phyloP scores from a whole-genome alignment of 2,113 vertebrate genomes.

The Lipotes vexillifer region DNA sequence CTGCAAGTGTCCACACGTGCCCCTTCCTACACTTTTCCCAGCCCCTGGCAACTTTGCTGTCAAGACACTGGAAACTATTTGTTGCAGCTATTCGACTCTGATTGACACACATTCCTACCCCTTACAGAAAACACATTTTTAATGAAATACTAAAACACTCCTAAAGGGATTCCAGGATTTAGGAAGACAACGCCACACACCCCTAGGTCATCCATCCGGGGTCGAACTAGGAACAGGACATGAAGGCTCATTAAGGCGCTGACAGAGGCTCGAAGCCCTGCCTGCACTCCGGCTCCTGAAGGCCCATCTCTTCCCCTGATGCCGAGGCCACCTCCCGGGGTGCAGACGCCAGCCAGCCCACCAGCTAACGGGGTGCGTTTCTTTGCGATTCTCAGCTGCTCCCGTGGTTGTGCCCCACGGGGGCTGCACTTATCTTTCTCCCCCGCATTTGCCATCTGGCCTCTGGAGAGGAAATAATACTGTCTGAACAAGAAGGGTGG shows the following conservation, averaged over 20 bases:
- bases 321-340: neutral
- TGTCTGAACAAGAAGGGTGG: neutral
- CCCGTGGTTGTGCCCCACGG: rapidly evolving
- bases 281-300: neutral
- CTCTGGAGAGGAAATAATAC: neutral
- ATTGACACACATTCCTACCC: neutral
- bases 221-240: neutral
- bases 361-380: neutral
- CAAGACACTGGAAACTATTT: neutral
- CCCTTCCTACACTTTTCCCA: neutral
- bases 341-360: neutral
- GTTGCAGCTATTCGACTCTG: neutral
- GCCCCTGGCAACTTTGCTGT: rapidly evolving
- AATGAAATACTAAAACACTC: neutral
- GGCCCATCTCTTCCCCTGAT: neutral
- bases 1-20: neutral
- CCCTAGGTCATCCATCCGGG: neutral
- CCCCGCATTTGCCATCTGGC: neutral
- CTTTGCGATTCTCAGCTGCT: neutral
- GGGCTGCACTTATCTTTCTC: neutral
- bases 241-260: neutral
- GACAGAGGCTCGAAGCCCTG: neutral
- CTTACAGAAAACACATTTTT: neutral
- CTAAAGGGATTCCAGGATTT: neutral
- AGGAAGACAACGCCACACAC: neutral